phyloP scores from a whole-genome alignment of 2,888 invertebrate genomes.

The Chrysotoxum bicinctum region DNA sequence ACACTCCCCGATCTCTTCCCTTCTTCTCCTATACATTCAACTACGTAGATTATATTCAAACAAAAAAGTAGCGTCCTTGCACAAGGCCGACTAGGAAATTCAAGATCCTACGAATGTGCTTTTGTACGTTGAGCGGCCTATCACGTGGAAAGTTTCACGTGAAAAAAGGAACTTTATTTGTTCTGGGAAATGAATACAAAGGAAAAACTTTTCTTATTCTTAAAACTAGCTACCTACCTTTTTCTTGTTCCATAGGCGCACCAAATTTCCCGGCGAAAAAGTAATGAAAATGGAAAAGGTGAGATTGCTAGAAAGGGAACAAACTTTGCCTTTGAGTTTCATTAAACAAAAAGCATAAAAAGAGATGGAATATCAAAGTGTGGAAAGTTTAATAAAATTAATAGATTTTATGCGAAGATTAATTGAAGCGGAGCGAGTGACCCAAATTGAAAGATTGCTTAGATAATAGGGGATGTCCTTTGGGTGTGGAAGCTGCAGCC shows the following conservation, averaged over 20 bases:
- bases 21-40: neutral
- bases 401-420: constrained; percentile 67
- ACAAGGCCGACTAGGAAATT: constrained; percentile 9
- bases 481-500: neutral
- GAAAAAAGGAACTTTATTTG: constrained; percentile 67
- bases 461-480: constrained; percentile 30
- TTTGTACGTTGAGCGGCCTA: constrained; percentile 32
- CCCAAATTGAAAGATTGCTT: constrained; percentile 66
- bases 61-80: constrained; percentile 1
- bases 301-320: constrained; percentile 14
- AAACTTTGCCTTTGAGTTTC: constrained; percentile 50
- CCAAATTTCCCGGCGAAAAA: constrained; percentile 9
- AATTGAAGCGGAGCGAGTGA: constrained; percentile 66
- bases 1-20: neutral
- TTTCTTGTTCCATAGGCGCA: constrained; percentile 1
- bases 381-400: constrained; percentile 67
- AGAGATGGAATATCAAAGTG: constrained; percentile 2
- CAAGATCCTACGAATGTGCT: neutral
- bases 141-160: constrained; percentile 61
- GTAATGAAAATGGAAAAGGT: constrained; percentile 67
- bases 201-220: constrained; percentile 56
- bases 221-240: neutral
- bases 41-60: neutral
- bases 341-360: neutral
- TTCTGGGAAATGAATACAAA: constrained; percentile 56